phyloP scores from a whole-genome alignment of 2,888 invertebrate genomes.

The Rhorus exstirpatorius region DNA sequence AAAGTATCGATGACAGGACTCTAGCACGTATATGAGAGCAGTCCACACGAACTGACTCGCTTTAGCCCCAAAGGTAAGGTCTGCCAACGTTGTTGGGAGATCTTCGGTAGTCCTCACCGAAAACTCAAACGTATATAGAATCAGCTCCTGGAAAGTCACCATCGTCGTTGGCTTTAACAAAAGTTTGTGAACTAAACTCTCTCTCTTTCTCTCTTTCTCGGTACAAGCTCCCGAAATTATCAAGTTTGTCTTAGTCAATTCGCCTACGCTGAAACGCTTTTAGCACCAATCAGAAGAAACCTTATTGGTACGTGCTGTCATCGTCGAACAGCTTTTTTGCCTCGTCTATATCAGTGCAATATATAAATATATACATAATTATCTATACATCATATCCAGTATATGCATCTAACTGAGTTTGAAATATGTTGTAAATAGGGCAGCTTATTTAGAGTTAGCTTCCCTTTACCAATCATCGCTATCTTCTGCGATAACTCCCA shows the following conservation, averaged over 20 bases:
- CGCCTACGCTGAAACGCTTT: conserved; percentile 48
- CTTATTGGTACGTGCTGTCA: conserved; percentile 35
- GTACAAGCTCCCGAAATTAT: conserved; percentile 37
- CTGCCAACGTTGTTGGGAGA: conserved; percentile 23
- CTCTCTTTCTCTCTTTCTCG: conserved; percentile 1
- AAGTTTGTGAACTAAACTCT: conserved; percentile 31
- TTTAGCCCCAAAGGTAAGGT: conserved; percentile 4
- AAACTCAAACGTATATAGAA: conserved; percentile 23
- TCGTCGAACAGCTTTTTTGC: conserved; percentile 7
- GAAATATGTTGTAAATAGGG: conserved; percentile 53
- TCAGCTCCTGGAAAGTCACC: conserved; percentile 24
- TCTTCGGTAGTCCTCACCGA: not conserved
- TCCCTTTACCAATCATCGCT: conserved; percentile 45
- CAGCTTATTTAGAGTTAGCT: conserved; percentile 46
- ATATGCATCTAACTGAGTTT: conserved; percentile 3
- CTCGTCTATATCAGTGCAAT: conserved; percentile 13
- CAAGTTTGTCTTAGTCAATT: conserved; percentile 56
- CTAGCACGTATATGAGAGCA: not conserved
- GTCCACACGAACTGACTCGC: not conserved
- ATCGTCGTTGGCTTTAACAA: conserved; percentile 35
- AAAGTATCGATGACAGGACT: conserved; percentile 44
- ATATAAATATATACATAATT: conserved; percentile 8
- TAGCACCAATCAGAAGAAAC: conserved; percentile 56
- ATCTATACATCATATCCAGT: not conserved
- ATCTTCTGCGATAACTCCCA: conserved; percentile 24